A percentile compares a stretch with the other conserved stretches of the same genome.
phyloP scores from a whole-genome alignment of 92 coral and sea anemone genomes.

The Palythoa heliodiscus region DNA sequence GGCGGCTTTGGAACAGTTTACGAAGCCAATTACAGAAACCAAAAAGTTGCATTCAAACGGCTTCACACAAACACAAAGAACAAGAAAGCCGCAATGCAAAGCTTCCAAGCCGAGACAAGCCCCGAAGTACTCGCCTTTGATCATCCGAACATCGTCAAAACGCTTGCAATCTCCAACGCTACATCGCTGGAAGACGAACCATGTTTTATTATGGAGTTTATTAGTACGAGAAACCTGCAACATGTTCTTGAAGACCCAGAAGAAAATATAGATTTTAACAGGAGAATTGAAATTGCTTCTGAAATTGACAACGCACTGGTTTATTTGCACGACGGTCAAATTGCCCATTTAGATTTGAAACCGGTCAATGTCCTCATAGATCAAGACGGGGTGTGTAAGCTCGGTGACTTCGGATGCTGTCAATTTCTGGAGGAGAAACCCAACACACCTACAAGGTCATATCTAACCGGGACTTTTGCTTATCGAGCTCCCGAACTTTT shows the following conservation, averaged over 20 bases:
- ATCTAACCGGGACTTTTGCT: constrained; percentile 93
- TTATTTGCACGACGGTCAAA: constrained; percentile 72
- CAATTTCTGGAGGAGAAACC: constrained; percentile 87
- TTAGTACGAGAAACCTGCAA: constrained; percentile 83
- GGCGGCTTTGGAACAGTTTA: constrained; percentile 96
- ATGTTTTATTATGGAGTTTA: constrained; percentile 90
- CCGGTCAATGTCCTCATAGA: constrained; percentile 85
- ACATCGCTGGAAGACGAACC: constrained; percentile 82
- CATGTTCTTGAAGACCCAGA: constrained; percentile 81
- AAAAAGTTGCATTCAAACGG: constrained; percentile 81
- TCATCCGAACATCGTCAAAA: constrained; percentile 88
- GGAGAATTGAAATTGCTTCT: constrained; percentile 70
- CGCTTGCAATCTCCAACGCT: constrained; percentile 70
- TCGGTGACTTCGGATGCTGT: constrained; percentile 95
- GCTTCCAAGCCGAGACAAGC: constrained; percentile 87
- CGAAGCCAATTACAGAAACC: constrained; percentile 79
- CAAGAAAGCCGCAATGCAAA: constrained; percentile 97
- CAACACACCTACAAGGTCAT: constrained; percentile 88
- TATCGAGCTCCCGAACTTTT: constrained; percentile 97
- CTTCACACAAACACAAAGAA: constrained; percentile 95
- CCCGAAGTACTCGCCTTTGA: constrained; percentile 76
- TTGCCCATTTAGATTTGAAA: constrained; percentile 93
- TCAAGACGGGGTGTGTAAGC: constrained; percentile 76
- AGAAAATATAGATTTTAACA: constrained; percentile 69
- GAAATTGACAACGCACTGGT: constrained; percentile 82